Evolutionary conservation across 2,113 vertebrate genomes (phyloP), one percentile per base, ranked within the genome.

Genomic region (Heteronetta atricapilla): DNA sequence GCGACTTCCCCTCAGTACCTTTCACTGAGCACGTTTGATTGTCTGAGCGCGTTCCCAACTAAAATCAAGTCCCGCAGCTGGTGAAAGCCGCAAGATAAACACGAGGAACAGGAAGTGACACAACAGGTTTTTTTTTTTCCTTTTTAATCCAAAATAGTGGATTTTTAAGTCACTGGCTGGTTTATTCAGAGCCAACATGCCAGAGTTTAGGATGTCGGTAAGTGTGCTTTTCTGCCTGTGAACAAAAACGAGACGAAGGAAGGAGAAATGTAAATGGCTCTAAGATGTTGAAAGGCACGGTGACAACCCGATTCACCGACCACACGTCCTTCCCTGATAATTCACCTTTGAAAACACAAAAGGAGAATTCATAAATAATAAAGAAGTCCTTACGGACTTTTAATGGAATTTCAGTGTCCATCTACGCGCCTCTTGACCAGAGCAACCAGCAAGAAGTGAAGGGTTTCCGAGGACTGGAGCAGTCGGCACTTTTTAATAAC

Each of bases 261-360:
- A 82, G 48, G n/a, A n/a, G n/a, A n/a, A n/a, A n/a, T n/a, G n/a
- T n/a, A n/a, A n/a, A n/a, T n/a, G n/a, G n/a, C n/a, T n/a, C n/a
- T n/a, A n/a, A 67, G 60, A 59, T 50, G 48, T 20, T 72, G 62
- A 78, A 75, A 52, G 52, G 46, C 3, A 19, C 2, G 3, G 56
- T n/a, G 60, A 88, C 68, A 74, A 34, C 6, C 4, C 34, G n/a
- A 17, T 31, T 36, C 42, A 29, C 44, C 15, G 13, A 34, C 40
- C 63, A 7, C 11, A 7, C 60, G 34, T 20, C 62, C 8, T 42
- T 83, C 83, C 66, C 34, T 6, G 29, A 12, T 33, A 56, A 58
- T 56, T 75, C 34, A 85, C 62, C 66, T 89, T 76, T 29, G 34
- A 42, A 95, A 89, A 56, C 22, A 40, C 22, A 68, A 48, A 89